Evolutionary conservation across 2,113 vertebrate genomes (phyloP), one percentile per base, ranked within the genome.

Genomic region (Speoplatyrhinus poulsoni): DNA sequence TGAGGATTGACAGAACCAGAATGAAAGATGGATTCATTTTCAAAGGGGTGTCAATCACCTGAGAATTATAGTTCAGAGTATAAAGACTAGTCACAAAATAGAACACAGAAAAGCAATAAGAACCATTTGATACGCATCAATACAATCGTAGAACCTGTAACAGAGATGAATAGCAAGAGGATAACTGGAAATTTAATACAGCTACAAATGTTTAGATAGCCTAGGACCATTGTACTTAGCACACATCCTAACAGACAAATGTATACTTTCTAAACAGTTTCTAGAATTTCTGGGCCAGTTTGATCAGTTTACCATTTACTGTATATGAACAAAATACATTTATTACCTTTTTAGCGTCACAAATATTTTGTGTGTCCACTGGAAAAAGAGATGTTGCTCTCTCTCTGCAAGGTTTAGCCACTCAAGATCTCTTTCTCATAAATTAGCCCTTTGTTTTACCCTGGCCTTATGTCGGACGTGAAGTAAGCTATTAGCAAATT

Each of bases 401-500:
- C 75, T 55, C 61, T 82, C 67, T 55, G n/a, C 10, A 2, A 57
- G 60, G 49, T 77, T 77, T 70, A 65, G 65, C 83, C 46, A 52
- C 56, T 4, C 50, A 64, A 60, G 3, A 50, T 2, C 47, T 67
- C 57, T 65, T 60, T 53, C n/a, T 75, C 67, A 75, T 89, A 84
- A 91, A 88, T 82, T 69, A 33, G 13, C 5, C 12, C 84, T 85
- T 89, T 91, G 90, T 93, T 48, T 59, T 2, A 33, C 11, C 36
- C 5, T 62, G 46, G 53, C 67, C 81, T 92, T 75, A 92, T 92
- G 90, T 74, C 69, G 60, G 81, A 90, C 90, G 77, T 84, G 67
- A 85, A 88, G 91, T 65, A 55, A 75, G 72, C 80, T 36, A 91
- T 93, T 92, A 92, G 77, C 63, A 73, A 90, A 93, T 86, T 82